Evolutionary conservation across 2,888 invertebrate species (phyloP), one percentile per base, ranked within the genome.

Genomic region (Parnassius mnemosyne): DNA sequence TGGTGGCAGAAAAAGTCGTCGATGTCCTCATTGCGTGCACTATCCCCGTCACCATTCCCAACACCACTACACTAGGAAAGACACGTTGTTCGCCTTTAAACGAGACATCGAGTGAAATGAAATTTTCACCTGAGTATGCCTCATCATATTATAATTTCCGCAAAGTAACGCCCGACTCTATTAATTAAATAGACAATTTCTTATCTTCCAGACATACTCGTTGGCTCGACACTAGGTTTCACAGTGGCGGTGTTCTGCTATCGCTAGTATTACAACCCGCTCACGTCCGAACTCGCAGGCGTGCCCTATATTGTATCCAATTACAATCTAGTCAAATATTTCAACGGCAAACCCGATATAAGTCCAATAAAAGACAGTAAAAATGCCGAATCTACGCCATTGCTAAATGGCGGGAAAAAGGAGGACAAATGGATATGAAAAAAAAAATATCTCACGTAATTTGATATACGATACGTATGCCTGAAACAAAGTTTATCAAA

Each of bases 251-350:
- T 94, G 68, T 76, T 94, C 20, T 94, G 94, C 76, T 97, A 96
- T 78, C 89, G 95, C 3, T 95, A 96, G 76, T 96, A 96, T 77
- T 97, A 94, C 84, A 96, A 96, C 50, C 88, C 93, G 0, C 68
- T 92, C 0, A 75, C 83, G 0, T 89, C 89, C 0, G 89, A 89
- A 0, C 66, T 84, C 0, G 69, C 87, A 0, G 91, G 90, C 0
- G 62, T 87, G 0, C 89, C 91, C 0, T 87, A 87, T 64, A 73
- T 86, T 2, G 87, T 86, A 0, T 83, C 87, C 0, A 77, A 75
- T 3, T 61, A 70, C 0, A 76, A 67, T 10, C 44, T 75, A 1
- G 71, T 77, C 0, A 86, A 84, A 56, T 82, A 80, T 53, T 75
- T 77, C 53, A 86, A 83, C 64, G 87, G 87, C 0, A 87, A 84